A percentile compares a stretch with the other conserved stretches of the same genome.
Evolutionary conservation across 1,140 invertebrate species (phyloP).

Genomic region (Melanaphis sacchari): DNA sequence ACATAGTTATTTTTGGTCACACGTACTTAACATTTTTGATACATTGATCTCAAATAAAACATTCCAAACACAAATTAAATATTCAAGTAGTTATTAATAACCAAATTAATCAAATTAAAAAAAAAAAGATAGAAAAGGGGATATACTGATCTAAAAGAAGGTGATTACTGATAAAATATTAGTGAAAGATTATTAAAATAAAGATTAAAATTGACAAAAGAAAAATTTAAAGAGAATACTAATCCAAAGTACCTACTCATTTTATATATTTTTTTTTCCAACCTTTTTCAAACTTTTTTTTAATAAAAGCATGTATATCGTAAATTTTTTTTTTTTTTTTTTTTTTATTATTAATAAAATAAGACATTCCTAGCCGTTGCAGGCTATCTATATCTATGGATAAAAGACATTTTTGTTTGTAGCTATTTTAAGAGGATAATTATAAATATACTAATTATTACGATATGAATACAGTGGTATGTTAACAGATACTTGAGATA

Average conservation of each 20-base stretch:
- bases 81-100: not conserved
- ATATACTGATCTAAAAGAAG: not conserved
- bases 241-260: not conserved
- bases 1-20: constrained; percentile 57
- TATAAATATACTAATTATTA: too few relatives aligned
- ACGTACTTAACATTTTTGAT: not conserved
- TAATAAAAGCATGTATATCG: too few relatives aligned
- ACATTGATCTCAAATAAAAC: not conserved
- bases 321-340: too few relatives aligned
- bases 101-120: not conserved
- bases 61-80: not conserved
- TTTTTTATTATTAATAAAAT: too few relatives aligned
- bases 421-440: too few relatives aligned
- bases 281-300: too few relatives aligned
- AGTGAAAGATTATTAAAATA: not conserved
- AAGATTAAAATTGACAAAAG: not conserved
- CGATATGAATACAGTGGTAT: too few relatives aligned
- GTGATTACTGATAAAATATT: not conserved
- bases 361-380: too few relatives aligned
- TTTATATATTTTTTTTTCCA: too few relatives aligned
- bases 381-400: too few relatives aligned
- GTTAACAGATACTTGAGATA: too few relatives aligned
- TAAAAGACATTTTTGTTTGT: too few relatives aligned
- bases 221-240: not conserved
- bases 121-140: not conserved